Evolutionary conservation across 1,140 invertebrate species (phyloP).

Genomic region (Metopolophium dirhodum): DNA sequence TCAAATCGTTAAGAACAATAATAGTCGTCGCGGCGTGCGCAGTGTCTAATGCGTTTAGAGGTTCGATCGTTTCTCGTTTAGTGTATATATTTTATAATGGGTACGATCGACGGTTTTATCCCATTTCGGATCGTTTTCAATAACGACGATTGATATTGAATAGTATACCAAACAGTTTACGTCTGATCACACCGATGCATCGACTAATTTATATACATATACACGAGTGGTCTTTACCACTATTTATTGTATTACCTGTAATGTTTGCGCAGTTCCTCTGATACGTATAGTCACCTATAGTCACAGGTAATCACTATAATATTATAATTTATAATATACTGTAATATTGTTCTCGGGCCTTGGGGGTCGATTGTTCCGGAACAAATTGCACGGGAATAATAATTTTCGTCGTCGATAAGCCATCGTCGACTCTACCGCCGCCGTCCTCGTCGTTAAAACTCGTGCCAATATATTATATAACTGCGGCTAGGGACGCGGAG

Average conservation of each 20-base stretch:
- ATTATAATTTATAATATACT: background rate
- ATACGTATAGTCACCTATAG: background rate
- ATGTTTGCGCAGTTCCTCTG: background rate
- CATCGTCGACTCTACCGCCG: background rate
- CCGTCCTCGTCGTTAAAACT: background rate
- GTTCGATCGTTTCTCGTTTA: slow-evolving; percentile 7
- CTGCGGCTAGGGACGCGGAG: background rate
- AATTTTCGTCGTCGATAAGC: slow-evolving; percentile 19
- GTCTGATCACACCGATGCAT: background rate
- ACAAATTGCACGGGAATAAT: slow-evolving; percentile 13
- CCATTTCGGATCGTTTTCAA: background rate
- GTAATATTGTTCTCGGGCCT: background rate
- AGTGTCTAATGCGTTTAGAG: background rate
- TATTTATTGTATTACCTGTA: background rate
- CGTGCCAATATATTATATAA: background rate
- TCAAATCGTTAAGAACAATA: background rate
- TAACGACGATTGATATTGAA: slow-evolving; percentile 1
- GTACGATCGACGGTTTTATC: background rate
- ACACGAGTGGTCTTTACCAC: background rate
- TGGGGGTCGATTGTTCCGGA: background rate
- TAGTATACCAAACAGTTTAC: background rate
- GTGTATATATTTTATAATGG: background rate
- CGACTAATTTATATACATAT: background rate
- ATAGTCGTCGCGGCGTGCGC: background rate
- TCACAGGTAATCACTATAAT: no score